Conservation (phyloP, 2,113 vertebrate species). For the Cebus imitator region DNA sequence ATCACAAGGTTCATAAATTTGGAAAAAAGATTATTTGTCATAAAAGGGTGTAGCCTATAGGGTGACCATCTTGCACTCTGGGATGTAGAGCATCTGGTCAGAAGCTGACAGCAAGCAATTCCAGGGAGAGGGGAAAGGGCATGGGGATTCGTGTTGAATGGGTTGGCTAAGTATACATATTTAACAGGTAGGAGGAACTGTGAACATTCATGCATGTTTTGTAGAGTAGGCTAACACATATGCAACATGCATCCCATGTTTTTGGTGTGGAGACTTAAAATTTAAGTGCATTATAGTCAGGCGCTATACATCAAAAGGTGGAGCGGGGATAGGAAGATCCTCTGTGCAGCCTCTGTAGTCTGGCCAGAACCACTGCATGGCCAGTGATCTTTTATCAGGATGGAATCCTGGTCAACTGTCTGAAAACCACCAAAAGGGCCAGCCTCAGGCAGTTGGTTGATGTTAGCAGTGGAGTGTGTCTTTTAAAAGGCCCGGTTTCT, state of each 20-base stretch:
- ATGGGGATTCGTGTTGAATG: neutral
- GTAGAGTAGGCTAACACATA: neutral
- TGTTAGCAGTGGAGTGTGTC: neutral
- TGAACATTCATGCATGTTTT: neutral
- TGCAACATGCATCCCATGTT: neutral
- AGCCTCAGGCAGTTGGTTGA: neutral
- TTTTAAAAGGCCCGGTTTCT: neutral
- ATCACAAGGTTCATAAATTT: neutral
- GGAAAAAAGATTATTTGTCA: neutral
- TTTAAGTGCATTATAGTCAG: neutral
- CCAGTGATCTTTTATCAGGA: neutral
- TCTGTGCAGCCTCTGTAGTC: neutral
- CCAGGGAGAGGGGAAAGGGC: neutral
- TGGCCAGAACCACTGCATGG: neutral
- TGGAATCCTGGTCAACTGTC: neutral
- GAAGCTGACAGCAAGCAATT: neutral
- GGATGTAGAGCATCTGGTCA: no score
- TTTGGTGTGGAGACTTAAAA: neutral
- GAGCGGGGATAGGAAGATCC: neutral
- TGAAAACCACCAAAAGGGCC: neutral
- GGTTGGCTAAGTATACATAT: neutral
- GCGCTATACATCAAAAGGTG: neutral
- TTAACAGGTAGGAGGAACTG: neutral
- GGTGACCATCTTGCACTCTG: neutral
- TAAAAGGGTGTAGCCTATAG: neutral